Evolutionary conservation across 2,113 vertebrate genomes (phyloP), one percentile per base, ranked within the genome.

Genomic region (Thymallus thymallus): DNA sequence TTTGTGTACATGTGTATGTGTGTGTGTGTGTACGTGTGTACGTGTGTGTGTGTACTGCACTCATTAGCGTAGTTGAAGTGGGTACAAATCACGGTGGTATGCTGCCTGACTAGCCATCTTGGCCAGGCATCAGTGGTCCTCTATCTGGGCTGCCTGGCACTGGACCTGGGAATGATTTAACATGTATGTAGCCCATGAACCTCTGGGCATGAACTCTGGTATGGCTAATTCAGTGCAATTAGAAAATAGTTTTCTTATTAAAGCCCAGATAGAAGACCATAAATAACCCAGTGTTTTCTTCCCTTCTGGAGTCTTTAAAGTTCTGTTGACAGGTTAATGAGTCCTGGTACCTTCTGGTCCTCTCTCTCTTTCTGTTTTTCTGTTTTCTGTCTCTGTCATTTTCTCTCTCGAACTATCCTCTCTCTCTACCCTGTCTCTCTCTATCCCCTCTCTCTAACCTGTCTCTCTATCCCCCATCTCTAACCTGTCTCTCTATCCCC

Each of bases 211-310:
- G 51, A 76, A 71, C 71, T 79, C 41, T 75, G 74, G 73, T 6
- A 69, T 71, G 73, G 77, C 80, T 84, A 76, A 86, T 87, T 87
- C 77, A 76, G 63, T 76, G 78, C 80, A 86, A 86, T 90, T 87
- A 83, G 56, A 79, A 72, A 61, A 74, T 77, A 56, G 46, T 76
- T 80, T 81, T 83, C 76, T 56, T 76, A 76, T 87, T 81, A 82
- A 76, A 71, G 20, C 14, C 14, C 67, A 70, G 74, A 82, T 85
- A 88, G 82, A 81, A 69, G 65, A 77, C 78, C 76, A 82, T 84
- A 87, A 89, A 89, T 86, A 88, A 86, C 22, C 51, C 55, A 65
- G 71, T n/a, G 35, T 12, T 70, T 68, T 66, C 29, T 12, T 1
- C 56, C n/a, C 51, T 77, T 72, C 41, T 22, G 58, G 68, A 78